Conservation (phyloP, 2,797 vertebrate genomes). For the Cephalopachus bancanus region DNA sequence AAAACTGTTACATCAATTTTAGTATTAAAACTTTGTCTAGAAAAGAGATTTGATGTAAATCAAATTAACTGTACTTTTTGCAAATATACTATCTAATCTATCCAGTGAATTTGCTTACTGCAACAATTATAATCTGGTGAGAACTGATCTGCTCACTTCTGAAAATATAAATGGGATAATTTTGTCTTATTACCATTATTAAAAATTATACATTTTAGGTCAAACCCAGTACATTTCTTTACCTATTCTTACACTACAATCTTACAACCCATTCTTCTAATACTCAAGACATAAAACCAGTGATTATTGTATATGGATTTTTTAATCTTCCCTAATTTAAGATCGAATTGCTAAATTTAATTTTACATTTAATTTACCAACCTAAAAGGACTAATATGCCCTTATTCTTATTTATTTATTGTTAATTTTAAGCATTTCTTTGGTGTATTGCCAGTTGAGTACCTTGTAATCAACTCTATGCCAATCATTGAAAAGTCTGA, state of each 20-base stretch:
- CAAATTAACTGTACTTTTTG: not conserved
- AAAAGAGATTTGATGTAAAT: not conserved
- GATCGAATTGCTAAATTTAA: not conserved
- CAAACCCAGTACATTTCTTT: not conserved
- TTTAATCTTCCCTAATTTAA: not conserved
- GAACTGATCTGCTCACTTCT: not conserved
- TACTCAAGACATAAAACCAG: not conserved
- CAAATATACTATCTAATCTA: not conserved
- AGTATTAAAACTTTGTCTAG: not conserved
- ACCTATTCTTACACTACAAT: not conserved
- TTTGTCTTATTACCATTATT: not conserved
- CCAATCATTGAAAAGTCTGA: not conserved
- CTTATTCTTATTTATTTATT: not conserved
- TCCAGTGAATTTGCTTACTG: not conserved
- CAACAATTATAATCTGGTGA: not conserved
- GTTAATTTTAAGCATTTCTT: constrained; percentile 31
- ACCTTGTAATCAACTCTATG: not conserved
- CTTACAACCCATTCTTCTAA: constrained; percentile 9
- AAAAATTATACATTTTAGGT: not conserved
- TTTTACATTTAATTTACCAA: not conserved
- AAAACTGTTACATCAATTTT: not conserved
- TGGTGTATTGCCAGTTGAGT: not conserved
- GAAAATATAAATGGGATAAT: not conserved
- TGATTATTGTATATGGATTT: not conserved
- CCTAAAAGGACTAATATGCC: not conserved